Evolutionary conservation across 2,797 vertebrate genomes (phyloP), one percentile per base, ranked within the genome.

Genomic region (Liparis tanakae): DNA sequence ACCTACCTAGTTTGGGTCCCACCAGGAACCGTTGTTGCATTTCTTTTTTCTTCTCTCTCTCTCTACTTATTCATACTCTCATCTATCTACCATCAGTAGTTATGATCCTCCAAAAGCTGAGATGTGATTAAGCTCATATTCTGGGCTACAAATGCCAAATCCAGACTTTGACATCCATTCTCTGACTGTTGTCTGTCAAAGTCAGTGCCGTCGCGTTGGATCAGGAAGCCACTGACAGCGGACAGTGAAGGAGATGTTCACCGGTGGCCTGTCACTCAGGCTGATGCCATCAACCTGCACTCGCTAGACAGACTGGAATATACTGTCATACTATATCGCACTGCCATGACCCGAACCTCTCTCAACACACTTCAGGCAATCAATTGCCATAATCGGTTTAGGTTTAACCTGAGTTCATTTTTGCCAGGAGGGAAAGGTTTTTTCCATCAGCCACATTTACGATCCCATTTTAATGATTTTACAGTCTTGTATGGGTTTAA

Each of bases 211-310:
- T 83, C 54, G 7, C 10, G 20, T 60, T 46, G 71, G 82, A 87
- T 89, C 79, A 87, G 74, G 79, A 70, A 66, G 72, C 58, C 0
- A 0, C 67, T 53, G 80, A 74, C 76, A 37, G 75, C 18, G 68
- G 84, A 79, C 71, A 60, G 64, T 37, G 9, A 84, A 25, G 72
- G 48, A 63, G 68, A 66, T 25, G 60, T 67, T 87, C 81, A 71
- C 74, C 70, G 6, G 68, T 48, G 66, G 53, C 67, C 82, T 81
- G 85, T 89, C 86, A 85, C 56, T 90, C 84, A 76, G 55, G 72
- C 65, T 78, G 70, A 78, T 69, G 67, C 41, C 46, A 22, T 80
- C 80, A 70, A 83, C 74, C 79, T 78, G 73, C 72, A 48, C 72
- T 76, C 60, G 10, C 43, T 1, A 34, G 70, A 75, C 70, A 61